These are phyloP conservation scores for Tipula helvola DNA, from an alignment of 2,888 invertebrate genomes.

Conservation along the genomic window DNA sequence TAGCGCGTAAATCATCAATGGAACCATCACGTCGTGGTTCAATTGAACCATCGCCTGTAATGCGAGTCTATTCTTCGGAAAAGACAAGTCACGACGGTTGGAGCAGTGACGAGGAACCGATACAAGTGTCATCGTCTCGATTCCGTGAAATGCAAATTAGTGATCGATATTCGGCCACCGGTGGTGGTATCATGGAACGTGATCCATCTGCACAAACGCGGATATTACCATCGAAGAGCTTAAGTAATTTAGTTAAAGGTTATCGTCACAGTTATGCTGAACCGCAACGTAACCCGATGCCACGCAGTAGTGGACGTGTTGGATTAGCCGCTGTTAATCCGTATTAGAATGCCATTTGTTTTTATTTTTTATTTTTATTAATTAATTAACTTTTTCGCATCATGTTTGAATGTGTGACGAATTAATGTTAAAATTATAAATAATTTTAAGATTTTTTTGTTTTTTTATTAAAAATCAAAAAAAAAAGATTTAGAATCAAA, in stretches of 20 bases:
- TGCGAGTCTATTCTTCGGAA: conserved; percentile 12
- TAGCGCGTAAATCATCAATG: conserved; percentile 21
- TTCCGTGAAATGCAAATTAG: conserved; percentile 20
- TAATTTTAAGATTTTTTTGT: background rate
- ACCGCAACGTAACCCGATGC: conserved; percentile 13
- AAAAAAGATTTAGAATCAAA: background rate
- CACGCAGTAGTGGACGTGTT: conserved; percentile 27
- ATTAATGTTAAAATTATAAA: background rate
- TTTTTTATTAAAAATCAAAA: background rate
- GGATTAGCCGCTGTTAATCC: conserved; percentile 36
- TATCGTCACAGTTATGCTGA: conserved; percentile 36
- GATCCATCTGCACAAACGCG: background rate
- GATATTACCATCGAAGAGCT: conserved; percentile 22
- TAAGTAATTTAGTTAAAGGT: conserved; percentile 32
- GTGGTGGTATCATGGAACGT: background rate
- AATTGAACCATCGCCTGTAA: conserved; percentile 21
- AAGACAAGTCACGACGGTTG: conserved; percentile 23
- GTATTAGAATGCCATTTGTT: conserved; percentile 21
- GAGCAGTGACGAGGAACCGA: conserved; percentile 17
- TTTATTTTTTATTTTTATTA: background rate
- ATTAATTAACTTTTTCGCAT: background rate
- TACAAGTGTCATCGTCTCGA: conserved; percentile 17
- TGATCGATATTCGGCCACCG: conserved; percentile 10
- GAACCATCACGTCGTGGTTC: conserved; percentile 18
- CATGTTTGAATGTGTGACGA: background rate